phyloP scores from a whole-genome alignment of 2,888 invertebrate species.

The Lasiommata megera region DNA sequence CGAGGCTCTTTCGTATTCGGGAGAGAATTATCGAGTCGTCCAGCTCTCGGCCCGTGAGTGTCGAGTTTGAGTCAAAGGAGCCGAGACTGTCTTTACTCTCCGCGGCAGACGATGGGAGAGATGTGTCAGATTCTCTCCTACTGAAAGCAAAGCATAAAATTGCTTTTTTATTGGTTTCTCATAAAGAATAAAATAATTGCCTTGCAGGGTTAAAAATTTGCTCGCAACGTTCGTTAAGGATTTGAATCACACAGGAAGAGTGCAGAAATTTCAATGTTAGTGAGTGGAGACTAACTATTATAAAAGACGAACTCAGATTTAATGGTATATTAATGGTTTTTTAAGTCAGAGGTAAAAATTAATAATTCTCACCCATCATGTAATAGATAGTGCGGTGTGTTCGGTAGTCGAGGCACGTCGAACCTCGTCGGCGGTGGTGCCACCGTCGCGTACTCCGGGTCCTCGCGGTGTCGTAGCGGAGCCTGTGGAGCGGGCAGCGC shows the following conservation, averaged over 20 bases:
- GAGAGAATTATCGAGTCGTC: constrained; percentile 88
- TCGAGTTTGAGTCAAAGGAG: constrained; percentile 85
- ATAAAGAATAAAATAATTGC: too few species aligned
- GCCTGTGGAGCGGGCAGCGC: constrained; percentile 61
- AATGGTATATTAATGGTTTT: too few species aligned
- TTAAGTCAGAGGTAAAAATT: background rate
- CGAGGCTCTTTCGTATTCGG: constrained; percentile 90
- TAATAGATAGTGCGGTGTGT: constrained; percentile 62
- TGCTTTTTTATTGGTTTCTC: too few species aligned
- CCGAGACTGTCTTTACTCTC: constrained; percentile 86
- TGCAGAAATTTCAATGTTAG: too few species aligned
- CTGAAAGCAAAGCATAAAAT: constrained; percentile 44
- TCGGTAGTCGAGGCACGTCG: constrained; percentile 54
- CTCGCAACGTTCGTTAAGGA: too few species aligned
- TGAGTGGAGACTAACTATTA: too few species aligned
- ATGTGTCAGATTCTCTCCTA: constrained; percentile 83
- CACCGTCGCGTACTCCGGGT: constrained; percentile 74
- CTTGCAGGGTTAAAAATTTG: too few species aligned
- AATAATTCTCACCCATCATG: constrained; percentile 63
- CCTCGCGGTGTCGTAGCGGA: constrained; percentile 57
- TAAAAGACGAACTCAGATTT: background rate
- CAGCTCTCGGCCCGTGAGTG: constrained; percentile 84
- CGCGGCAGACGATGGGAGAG: constrained; percentile 83
- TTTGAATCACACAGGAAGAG: too few species aligned
- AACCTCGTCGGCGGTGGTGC: constrained; percentile 65